Conservation (phyloP, 1,140 invertebrate species). For the Leptinotarsa lineolata region DNA sequence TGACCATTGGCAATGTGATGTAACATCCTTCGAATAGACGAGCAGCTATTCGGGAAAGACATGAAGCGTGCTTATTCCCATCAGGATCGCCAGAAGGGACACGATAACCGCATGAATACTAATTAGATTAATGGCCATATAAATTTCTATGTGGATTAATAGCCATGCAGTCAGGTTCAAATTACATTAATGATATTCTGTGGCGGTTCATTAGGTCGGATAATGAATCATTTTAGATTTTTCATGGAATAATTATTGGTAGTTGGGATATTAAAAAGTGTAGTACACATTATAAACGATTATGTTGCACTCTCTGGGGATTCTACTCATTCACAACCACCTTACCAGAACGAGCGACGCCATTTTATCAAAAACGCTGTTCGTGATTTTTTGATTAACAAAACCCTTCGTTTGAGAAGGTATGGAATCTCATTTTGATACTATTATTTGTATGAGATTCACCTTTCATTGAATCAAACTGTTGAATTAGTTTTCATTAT, state of each 20-base stretch:
- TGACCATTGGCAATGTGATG: not conserved
- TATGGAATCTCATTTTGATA: no score
- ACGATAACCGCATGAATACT: slow-evolving; percentile 2
- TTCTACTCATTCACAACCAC: no score
- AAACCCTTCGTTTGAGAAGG: no score
- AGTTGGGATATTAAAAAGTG: no score
- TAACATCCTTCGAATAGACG: not conserved
- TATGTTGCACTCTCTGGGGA: no score
- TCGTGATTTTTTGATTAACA: no score
- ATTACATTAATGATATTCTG: not conserved
- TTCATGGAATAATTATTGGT: not conserved
- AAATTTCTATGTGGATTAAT: not conserved
- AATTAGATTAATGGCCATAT: slow-evolving; percentile 6
- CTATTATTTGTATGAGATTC: no score
- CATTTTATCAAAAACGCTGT: no score
- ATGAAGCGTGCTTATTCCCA: not conserved
- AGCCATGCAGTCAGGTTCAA: not conserved
- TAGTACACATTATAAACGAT: no score
- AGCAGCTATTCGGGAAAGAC: not conserved
- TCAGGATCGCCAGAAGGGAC: not conserved
- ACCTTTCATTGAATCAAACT: no score
- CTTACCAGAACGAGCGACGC: no score
- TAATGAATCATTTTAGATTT: not conserved
- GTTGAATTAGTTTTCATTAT: no score
- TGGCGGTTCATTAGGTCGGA: not conserved